Conservation (phyloP, 2,113 vertebrate genomes). For the Dicaeum eximium region DNA sequence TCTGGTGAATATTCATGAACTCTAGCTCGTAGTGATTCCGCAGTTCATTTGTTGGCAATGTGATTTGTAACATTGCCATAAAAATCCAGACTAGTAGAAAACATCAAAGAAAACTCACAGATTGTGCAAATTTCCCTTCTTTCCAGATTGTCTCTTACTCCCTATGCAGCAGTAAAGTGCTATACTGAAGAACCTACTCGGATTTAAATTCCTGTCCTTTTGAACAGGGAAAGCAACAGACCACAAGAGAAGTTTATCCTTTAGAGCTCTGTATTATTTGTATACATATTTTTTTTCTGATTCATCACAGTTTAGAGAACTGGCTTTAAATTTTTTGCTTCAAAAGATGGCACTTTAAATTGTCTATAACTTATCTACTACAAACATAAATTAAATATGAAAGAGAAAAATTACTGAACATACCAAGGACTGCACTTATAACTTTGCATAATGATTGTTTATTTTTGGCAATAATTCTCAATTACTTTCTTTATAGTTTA, state of each 20-base stretch:
- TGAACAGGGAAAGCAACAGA: not conserved
- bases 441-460: not conserved
- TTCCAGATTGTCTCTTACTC: not conserved
- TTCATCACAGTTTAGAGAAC: not conserved
- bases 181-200: not conserved
- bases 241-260: not conserved
- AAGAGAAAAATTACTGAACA: not conserved
- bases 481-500: not conserved
- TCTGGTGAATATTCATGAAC: not conserved
- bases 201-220: not conserved
- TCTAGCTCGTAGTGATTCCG: not conserved
- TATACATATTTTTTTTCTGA: not conserved
- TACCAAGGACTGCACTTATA: not conserved
- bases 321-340: not conserved
- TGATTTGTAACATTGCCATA: not conserved
- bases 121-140: not conserved
- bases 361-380: not conserved
- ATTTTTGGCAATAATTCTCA: not conserved
- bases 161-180: not conserved
- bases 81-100: not conserved
- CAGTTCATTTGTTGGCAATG: not conserved
- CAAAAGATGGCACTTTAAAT: not conserved
- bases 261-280: not conserved
- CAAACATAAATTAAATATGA: not conserved
- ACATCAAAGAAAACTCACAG: not conserved